Conservation (phyloP, 2,797 vertebrate genomes). For the Eremophila alpestris region DNA sequence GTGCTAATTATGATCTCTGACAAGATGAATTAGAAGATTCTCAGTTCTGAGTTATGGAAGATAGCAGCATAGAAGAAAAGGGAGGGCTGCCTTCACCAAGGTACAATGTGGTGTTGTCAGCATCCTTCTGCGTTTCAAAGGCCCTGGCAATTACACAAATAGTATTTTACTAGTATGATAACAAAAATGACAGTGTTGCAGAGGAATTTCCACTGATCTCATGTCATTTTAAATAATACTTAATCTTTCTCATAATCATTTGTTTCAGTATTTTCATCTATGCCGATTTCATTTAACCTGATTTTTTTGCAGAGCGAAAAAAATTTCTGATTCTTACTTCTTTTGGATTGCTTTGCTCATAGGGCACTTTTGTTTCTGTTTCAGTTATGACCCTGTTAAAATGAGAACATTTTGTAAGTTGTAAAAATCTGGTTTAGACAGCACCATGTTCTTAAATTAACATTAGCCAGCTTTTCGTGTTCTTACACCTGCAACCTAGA, state of each 20-base stretch:
- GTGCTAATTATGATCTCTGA: background rate
- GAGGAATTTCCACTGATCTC: background rate
- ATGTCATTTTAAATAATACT: background rate
- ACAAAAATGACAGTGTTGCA: background rate
- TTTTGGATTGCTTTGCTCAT: background rate
- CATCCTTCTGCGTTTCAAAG: background rate
- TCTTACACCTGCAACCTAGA: background rate
- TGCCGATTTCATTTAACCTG: background rate
- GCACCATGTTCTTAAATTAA: background rate
- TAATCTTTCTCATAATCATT: background rate
- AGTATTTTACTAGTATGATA: background rate
- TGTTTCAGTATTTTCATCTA: slow-evolving; percentile 8
- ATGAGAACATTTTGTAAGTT: slow-evolving; percentile 1
- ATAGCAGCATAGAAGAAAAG: background rate
- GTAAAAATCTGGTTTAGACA: slow-evolving; percentile 23
- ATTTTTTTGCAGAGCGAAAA: slow-evolving; percentile 26
- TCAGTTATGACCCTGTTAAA: background rate
- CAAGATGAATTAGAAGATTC: background rate
- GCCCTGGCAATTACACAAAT: background rate
- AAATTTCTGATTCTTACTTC: background rate
- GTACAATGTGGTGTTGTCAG: background rate
- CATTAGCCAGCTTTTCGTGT: background rate
- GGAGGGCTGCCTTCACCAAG: background rate
- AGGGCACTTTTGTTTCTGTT: slow-evolving; percentile 15
- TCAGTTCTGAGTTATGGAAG: background rate